Conservation (phyloP, 2,797 vertebrate genomes). For the Gymnothorax reevesii region DNA sequence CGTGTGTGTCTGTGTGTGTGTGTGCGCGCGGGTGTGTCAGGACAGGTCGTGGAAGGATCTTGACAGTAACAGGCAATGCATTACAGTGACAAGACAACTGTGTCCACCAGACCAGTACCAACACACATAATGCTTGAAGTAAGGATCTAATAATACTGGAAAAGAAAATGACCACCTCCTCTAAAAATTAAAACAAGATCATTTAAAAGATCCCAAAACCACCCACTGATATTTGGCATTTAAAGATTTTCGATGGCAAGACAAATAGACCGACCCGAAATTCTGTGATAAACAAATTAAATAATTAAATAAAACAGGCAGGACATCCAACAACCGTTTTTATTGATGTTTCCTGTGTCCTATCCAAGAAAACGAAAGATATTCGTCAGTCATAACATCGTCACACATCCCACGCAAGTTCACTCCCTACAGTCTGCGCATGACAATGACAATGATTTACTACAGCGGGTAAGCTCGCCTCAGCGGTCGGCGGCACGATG, state of each 20-base stretch:
- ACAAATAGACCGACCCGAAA: not conserved
- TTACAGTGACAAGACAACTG: not conserved
- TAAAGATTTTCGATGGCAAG: not conserved
- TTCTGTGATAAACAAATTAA: not conserved
- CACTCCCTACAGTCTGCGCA: not conserved
- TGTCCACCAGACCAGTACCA: not conserved
- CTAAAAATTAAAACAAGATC: not conserved
- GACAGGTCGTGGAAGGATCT: too few species aligned
- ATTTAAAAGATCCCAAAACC: not conserved
- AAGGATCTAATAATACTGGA: not conserved
- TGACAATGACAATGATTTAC: not conserved
- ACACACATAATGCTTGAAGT: not conserved
- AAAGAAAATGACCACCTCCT: not conserved
- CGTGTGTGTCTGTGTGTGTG: not conserved
- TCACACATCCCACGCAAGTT: not conserved
- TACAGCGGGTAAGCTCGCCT: not conserved
- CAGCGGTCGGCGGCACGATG: not conserved
- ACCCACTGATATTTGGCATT: conserved; percentile 7
- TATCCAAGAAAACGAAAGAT: not conserved
- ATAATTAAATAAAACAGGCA: not conserved
- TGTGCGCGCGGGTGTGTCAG: not conserved
- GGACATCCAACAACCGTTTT: not conserved
- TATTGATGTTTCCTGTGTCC: not conserved
- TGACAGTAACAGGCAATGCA: not conserved
- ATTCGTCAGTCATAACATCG: not conserved